Conservation (phyloP, 2,113 vertebrate genomes). For the Salminus brasiliensis region DNA sequence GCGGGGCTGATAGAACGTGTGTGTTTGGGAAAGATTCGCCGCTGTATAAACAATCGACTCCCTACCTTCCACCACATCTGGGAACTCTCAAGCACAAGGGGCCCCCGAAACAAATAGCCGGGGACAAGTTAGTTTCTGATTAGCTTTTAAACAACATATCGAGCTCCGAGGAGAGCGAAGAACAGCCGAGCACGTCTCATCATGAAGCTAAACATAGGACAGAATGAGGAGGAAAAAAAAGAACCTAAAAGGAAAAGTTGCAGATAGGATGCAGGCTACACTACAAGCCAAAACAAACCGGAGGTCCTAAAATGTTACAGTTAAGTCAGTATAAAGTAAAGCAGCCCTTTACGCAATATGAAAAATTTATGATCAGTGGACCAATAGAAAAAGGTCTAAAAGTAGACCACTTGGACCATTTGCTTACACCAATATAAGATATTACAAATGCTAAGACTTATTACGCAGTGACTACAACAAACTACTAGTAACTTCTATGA, state of each 20-base stretch:
- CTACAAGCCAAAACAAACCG: neutral
- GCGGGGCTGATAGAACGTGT: conserved; percentile 76
- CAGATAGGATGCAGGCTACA: neutral
- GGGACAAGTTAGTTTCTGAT: conserved; percentile 82
- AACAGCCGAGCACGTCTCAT: conserved; percentile 49
- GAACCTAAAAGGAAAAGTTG: neutral
- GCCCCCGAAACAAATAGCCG: conserved; percentile 78
- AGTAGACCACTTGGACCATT: too few species aligned
- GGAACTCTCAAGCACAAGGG: conserved; percentile 79
- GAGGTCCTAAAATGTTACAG: too few species aligned
- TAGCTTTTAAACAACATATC: conserved; percentile 81
- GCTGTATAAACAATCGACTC: conserved; percentile 84
- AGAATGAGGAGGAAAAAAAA: neutral
- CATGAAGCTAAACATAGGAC: conserved; percentile 56
- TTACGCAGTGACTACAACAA: too few species aligned
- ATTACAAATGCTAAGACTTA: too few species aligned
- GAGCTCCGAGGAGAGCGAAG: conserved; percentile 68
- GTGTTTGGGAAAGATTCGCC: conserved; percentile 80
- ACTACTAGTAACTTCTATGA: too few species aligned
- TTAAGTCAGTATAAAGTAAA: too few species aligned
- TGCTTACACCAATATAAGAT: too few species aligned
- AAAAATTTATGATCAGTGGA: too few species aligned
- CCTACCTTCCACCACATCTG: conserved; percentile 82
- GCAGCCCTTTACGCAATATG: too few species aligned
- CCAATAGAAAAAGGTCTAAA: too few species aligned